phyloP scores from a whole-genome alignment of 2,888 invertebrate genomes.

The Zeuzera pyrina region DNA sequence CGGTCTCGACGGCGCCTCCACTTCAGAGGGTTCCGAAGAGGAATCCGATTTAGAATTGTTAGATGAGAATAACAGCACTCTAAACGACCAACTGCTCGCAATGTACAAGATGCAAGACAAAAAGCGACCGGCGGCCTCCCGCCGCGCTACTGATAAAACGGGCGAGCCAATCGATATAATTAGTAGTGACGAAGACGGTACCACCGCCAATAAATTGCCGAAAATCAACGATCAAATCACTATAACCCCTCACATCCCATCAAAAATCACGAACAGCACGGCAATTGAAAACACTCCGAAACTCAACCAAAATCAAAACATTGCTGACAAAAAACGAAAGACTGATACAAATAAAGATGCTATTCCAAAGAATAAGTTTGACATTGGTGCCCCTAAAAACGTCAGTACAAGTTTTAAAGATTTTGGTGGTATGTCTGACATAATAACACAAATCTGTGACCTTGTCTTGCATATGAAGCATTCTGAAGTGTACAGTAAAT shows the following conservation, averaged over 20 bases:
- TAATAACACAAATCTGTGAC: conserved; percentile 79
- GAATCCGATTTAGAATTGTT: conserved; percentile 81
- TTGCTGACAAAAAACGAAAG: conserved; percentile 53
- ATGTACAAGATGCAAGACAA: conserved; percentile 69
- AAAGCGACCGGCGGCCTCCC: conserved; percentile 49
- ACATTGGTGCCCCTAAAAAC: conserved; percentile 44
- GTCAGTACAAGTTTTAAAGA: conserved; percentile 78
- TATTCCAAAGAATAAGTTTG: conserved; percentile 41
- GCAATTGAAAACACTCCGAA: conserved; percentile 31
- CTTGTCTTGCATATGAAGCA: conserved; percentile 89
- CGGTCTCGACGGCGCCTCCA: conserved; percentile 73
- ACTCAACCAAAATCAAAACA: conserved; percentile 34
- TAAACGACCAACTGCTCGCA: conserved; percentile 69
- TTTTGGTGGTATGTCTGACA: conserved; percentile 86
- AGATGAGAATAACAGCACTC: conserved; percentile 85
- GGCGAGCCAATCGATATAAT: conserved; percentile 63
- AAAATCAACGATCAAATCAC: conserved; percentile 67
- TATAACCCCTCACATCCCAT: conserved; percentile 59
- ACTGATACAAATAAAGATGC: conserved; percentile 33
- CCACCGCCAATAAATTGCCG: conserved; percentile 56
- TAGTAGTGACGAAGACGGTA: conserved; percentile 56
- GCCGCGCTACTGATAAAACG: conserved; percentile 48
- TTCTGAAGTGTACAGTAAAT: conserved; percentile 87
- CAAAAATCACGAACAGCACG: conserved; percentile 35
- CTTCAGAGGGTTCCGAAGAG: conserved; percentile 74